Base-by-base conservation (phyloP, 2,797 vertebrate genomes). In the Sarcoramphus papa region DNA sequence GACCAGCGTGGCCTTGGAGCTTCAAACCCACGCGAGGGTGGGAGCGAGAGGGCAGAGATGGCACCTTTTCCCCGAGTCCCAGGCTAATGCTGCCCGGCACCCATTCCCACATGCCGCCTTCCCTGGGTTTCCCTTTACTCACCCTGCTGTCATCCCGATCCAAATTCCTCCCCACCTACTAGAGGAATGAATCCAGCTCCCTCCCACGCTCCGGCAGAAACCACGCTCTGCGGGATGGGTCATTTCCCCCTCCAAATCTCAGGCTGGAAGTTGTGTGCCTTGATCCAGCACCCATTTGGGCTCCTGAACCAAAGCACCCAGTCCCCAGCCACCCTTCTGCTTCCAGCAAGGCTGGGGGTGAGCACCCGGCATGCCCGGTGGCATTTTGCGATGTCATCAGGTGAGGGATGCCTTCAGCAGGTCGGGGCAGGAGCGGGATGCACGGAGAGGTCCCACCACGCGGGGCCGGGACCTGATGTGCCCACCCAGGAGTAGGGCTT, bases 381-480 rank as follows among this genome's bases (percentile, higher is more conserved):
- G 33, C 27, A 18, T 54, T 56, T 64, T 56, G 53, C 8, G 2
- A 10, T 14, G 40, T 40, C 48, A 43, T 10, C 33, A 6, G 40
- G 40, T 16, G 54, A 51, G 27, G 23, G 59, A 37, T 40, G 45
- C 19, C 67, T 9, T 16, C 5, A 82, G 6, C 8, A 23, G 2
- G 5, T 2, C 31, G 33, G 31, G 59, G 27, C 19, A 68, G 48
- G 53, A 33, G 27, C 0, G 0, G 37, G 30, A 40, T 24, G 53
- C 40, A 53, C 0, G 0, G 19, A 64, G 50, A 47, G 11, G 24
- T 69, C 27, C 64, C 50, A 57, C 5, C 9, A 28, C 0, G 0
- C 0, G 4, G 12, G 22, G 15, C 7, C 47, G 62, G 37, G 37
- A 50, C 6, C 15, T 51, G 47, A 41, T 4, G 25, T n/a, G 41